phyloP scores from a whole-genome alignment of 2,113 vertebrate genomes.

The Microcebus murinus region DNA sequence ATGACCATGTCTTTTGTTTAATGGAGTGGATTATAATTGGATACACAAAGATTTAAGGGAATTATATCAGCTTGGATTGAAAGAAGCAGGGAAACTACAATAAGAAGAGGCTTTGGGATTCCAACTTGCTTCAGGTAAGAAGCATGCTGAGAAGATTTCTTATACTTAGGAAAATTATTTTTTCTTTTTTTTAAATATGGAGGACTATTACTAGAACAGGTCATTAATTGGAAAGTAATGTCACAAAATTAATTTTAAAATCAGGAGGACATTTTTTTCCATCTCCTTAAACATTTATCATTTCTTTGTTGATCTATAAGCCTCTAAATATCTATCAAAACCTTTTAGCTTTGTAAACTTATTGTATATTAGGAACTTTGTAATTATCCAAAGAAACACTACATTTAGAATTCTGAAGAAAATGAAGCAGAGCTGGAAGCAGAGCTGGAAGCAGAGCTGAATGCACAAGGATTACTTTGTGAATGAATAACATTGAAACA shows the following conservation, averaged over 20 bases:
- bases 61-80: background rate
- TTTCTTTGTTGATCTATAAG: background rate
- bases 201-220: background rate
- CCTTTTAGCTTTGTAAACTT: background rate
- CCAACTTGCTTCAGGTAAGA: background rate
- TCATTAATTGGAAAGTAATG: background rate
- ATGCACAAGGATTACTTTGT: background rate
- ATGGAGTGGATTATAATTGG: slow-evolving; percentile 7
- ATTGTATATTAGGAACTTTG: background rate
- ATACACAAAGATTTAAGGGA: background rate
- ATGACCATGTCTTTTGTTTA: background rate
- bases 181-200: background rate
- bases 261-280: background rate
- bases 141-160: background rate
- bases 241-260: background rate
- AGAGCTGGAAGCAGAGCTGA: background rate
- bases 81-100: background rate
- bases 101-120: background rate
- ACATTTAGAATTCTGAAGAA: background rate
- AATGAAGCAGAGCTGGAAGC: background rate
- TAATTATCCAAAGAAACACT: background rate
- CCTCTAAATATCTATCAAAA: background rate
- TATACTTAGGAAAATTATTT: background rate
- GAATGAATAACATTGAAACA: background rate
- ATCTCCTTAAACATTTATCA: background rate